These are phyloP conservation scores for Drosophila kuntzei DNA, from an alignment of 2,888 invertebrate species.

Conservation along the genomic window DNA sequence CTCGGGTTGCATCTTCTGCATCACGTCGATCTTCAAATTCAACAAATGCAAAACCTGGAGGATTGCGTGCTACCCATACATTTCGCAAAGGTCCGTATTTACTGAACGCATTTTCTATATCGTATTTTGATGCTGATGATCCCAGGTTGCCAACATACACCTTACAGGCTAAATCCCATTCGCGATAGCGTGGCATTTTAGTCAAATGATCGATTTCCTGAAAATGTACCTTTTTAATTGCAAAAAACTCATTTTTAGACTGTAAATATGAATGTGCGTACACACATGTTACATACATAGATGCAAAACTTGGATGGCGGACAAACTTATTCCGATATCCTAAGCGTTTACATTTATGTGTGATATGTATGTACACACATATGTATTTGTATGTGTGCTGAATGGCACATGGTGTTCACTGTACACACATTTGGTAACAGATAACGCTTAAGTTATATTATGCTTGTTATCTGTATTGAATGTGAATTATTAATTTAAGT, in stretches of 20 bases:
- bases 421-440: neutral
- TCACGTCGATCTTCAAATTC: conserved; percentile 94
- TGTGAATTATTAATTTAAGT: neutral
- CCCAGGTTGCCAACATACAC: conserved; percentile 95
- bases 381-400: neutral
- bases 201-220: conserved; percentile 9
- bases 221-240: conserved; percentile 8
- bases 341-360: neutral
- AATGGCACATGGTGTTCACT: conserved; percentile 12
- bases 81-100: conserved; percentile 93
- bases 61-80: conserved; percentile 96
- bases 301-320: conserved; percentile 9
- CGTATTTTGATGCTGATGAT: conserved; percentile 93
- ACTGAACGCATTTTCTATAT: conserved; percentile 93
- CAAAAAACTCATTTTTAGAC: neutral
- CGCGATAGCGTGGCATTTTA: conserved; percentile 86
- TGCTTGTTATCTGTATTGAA: neutral
- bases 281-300: neutral
- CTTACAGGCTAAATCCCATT: conserved; percentile 93
- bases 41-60: conserved; percentile 94
- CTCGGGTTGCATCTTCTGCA: conserved; percentile 93
- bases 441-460: neutral
- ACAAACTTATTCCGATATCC: conserved; percentile 1
- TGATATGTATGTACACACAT: neutral
- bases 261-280: neutral